Evolutionary conservation across 2,113 vertebrate genomes (phyloP).

Genomic region (zebrafish (Danio rerio)): GRCz12tu NC_133181.1:36243501-36244000

Average conservation of each 20-base stretch:
- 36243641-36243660: conserved; percentile 24
- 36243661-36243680: conserved; percentile 30
- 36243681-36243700: conserved; percentile 32
- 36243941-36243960: too few species aligned
- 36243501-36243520: too few species aligned
- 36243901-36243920: too few species aligned
- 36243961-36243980: too few species aligned
- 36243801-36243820: not conserved
- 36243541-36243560: not conserved
- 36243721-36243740: not conserved
- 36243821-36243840: not conserved
- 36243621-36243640: conserved; percentile 49
- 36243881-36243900: too few species aligned
- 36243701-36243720: conserved; percentile 34
- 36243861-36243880: too few species aligned
- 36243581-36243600: not conserved
- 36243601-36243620: conserved; percentile 29
- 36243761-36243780: not conserved
- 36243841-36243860: too few species aligned
- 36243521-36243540: too few species aligned
- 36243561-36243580: not conserved
- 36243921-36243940: too few species aligned
- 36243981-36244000: too few species aligned
- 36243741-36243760: conserved; percentile 15
- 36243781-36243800: not conserved